Base-by-base conservation (phyloP, 1,140 invertebrate species). In the Listronotus bonariensis region DNA sequence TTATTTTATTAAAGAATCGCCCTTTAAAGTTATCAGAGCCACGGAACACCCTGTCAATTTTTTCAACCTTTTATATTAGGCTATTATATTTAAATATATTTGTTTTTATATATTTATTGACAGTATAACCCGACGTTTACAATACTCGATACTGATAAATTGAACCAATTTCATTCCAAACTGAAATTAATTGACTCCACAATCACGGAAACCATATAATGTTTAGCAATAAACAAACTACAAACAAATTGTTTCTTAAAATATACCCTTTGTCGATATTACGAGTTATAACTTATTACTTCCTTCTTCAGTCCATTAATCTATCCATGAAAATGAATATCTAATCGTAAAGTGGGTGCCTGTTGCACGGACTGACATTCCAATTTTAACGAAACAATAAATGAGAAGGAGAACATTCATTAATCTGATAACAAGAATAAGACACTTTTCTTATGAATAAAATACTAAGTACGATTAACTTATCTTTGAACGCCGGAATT, bases 201-300 rank as follows among this genome's bases (percentile, higher is more conserved):
- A 45, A 12, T 45, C 42, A 45, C 42, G 42, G 17, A 45, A 45
- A 45, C 42, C 42, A 12, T 14, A 11, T 14, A 41, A 41, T 7
- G 14, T 14, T 8, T 8, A 11, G 42, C 11, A 18, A 8, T 18
- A 18, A 45, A 45, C 42, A 45, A 45, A 45, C 3, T 17, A n/a
- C 11, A 11, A 45, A 45, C 42, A 45, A 45, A 45, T 45, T 45
- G 17, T 45, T 45, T 45, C 42, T 45, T 45, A 45, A 45, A 45
- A 45, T 45, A 45, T 45, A 45, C 42, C 14, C 17, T 45, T 14
- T 18, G 42, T 45, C 42, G n/a, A 45, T 45, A 45, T 17, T 45
- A 45, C 42, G 42, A 45, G 14, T 45, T 45, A 45, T 45, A 45
- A 45, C 42, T 45, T 45, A 45, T 45, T 45, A 45, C 42, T 45